phyloP scores from a whole-genome alignment of 2,888 invertebrate species.

The Himalopsyche japonica region DNA sequence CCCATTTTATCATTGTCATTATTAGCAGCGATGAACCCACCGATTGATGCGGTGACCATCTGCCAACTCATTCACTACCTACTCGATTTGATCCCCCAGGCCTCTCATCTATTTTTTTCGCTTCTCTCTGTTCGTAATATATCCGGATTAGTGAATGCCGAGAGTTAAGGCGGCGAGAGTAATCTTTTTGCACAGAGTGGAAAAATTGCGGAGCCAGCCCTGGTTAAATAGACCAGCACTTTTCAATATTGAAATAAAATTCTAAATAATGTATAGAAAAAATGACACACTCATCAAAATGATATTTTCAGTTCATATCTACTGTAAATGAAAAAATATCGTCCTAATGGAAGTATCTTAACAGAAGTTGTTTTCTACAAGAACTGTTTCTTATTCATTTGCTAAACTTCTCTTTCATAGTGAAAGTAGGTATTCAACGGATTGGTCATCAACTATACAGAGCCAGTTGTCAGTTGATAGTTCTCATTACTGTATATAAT shows the following conservation, averaged over 20 bases:
- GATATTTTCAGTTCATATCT: no score
- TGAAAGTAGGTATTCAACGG: no score
- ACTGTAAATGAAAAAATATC: no score
- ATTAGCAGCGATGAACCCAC: not conserved
- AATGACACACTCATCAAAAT: no score
- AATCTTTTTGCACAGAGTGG: constrained; percentile 43
- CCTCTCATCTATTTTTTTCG: constrained; percentile 1
- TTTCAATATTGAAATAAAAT: not conserved
- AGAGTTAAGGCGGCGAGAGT: constrained; percentile 42
- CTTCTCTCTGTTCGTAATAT: constrained; percentile 31
- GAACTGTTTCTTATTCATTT: no score
- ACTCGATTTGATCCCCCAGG: constrained; percentile 28
- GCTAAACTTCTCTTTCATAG: no score
- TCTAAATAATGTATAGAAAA: no score
- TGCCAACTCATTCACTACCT: constrained; percentile 5
- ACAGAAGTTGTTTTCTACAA: no score
- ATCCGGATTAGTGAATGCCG: constrained; percentile 37
- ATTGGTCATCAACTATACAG: no score
- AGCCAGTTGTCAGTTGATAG: no score
- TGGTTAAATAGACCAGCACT: not conserved
- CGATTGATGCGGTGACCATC: not conserved
- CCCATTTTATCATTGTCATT: not conserved
- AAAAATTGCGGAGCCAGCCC: constrained; percentile 39
- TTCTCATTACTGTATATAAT: no score
- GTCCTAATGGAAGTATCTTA: no score